phyloP scores from a whole-genome alignment of 2,797 vertebrate genomes.

The Neosilurus mollespiculum region DNA sequence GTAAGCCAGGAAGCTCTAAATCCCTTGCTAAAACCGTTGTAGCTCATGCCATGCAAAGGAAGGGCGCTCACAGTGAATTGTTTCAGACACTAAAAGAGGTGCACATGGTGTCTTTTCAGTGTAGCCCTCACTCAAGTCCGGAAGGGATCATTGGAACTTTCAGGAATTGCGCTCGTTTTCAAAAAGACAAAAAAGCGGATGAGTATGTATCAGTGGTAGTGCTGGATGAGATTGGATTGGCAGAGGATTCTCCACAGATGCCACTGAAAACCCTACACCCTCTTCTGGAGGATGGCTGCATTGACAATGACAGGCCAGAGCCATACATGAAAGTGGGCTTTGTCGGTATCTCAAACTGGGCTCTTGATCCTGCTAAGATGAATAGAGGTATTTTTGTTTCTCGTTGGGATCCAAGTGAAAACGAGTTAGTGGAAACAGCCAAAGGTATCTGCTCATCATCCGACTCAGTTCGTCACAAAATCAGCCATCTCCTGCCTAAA shows the following conservation, averaged over 20 bases:
- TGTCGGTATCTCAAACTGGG: constrained; percentile 83
- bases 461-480: constrained; percentile 59
- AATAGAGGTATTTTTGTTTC: constrained; percentile 81
- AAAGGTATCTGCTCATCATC: constrained; percentile 76
- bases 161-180: constrained; percentile 77
- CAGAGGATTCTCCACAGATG: constrained; percentile 82
- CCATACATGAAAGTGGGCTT: constrained; percentile 80
- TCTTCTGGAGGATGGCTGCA: constrained; percentile 78
- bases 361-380: constrained; percentile 82
- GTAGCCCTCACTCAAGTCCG: constrained; percentile 81
- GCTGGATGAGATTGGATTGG: constrained; percentile 80
- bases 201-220: constrained; percentile 80
- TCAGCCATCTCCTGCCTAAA: constrained; percentile 71
- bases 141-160: constrained; percentile 81
- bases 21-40: constrained; percentile 80
- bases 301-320: constrained; percentile 73
- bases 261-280: constrained; percentile 80
- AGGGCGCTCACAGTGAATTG: constrained; percentile 66
- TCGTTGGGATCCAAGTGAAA: constrained; percentile 72
- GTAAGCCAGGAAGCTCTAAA: constrained; percentile 82
- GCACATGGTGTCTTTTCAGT: constrained; percentile 82
- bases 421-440: constrained; percentile 77
- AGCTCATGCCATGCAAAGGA: constrained; percentile 76
- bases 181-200: constrained; percentile 75
- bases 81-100: constrained; percentile 75